Percentiles rank a stretch among this genome's conserved stretches.
Conservation (phyloP, 2,113 vertebrate species). For the Bos indicus region DNA sequence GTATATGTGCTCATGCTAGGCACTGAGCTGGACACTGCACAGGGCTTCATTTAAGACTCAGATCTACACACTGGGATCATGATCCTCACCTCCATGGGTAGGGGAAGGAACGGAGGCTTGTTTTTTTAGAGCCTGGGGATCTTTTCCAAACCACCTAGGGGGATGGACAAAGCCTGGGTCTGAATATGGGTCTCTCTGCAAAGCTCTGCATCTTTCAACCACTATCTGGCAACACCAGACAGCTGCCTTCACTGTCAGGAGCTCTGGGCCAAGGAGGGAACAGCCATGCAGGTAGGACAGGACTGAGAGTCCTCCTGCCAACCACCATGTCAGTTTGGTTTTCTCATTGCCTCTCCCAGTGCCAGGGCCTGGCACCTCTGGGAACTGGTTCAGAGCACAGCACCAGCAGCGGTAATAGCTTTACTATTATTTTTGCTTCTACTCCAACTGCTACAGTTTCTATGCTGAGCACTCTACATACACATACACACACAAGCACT, state of each 20-base stretch:
- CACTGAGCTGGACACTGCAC: not conserved
- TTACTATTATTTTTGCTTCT: not conserved
- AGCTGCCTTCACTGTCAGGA: not conserved
- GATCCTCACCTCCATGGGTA: not conserved
- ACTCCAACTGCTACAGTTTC: not conserved
- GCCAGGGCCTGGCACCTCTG: not conserved
- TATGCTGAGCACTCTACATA: not conserved
- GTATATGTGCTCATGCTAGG: accelerated
- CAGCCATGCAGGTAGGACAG: too few species aligned
- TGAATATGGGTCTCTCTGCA: not conserved
- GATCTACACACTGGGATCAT: not conserved
- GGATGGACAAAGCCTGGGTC: not conserved
- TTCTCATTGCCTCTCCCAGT: not conserved
- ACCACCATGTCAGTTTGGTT: not conserved
- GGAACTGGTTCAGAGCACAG: not conserved
- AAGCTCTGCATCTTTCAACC: not conserved
- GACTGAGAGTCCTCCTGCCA: accelerated
- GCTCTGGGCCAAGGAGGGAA: not conserved
- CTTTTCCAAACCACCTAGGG: not conserved
- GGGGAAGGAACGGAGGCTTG: not conserved
- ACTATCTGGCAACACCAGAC: not conserved
- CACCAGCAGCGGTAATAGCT: not conserved
- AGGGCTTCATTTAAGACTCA: not conserved
- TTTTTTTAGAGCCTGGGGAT: not conserved
- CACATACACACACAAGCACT: accelerated